Percentiles rank a stretch among this genome's conserved stretches.
phyloP scores from a whole-genome alignment of 2,113 vertebrate species.

The Datnioides undecimradiatus region DNA sequence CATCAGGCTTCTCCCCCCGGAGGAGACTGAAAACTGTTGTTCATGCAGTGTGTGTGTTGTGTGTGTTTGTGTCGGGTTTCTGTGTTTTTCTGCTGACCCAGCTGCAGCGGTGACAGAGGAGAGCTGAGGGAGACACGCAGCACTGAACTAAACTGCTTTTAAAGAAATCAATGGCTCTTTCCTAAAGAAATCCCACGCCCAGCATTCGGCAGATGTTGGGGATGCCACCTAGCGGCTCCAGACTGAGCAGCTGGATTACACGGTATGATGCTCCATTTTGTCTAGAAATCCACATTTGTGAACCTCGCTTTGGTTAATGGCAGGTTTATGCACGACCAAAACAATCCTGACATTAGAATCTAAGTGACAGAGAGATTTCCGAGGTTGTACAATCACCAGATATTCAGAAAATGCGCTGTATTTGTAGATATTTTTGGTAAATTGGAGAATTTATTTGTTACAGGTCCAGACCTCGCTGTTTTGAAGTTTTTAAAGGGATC shows the following conservation, averaged over 20 bases:
- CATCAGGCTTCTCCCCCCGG: neutral
- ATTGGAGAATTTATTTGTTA: neutral
- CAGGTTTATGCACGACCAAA: neutral
- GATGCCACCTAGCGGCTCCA: slow-evolving; percentile 68
- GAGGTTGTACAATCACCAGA: neutral
- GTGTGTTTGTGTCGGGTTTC: no score
- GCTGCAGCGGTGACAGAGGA: slow-evolving; percentile 25
- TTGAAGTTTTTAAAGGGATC: slow-evolving; percentile 28
- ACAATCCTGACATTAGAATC: neutral
- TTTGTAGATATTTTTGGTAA: neutral
- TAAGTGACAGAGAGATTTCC: neutral
- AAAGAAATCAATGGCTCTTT: slow-evolving; percentile 48
- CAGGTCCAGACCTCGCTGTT: slow-evolving; percentile 15
- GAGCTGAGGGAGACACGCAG: slow-evolving; percentile 23
- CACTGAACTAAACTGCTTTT: slow-evolving; percentile 34
- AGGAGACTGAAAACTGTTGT: neutral
- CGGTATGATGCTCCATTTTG: slow-evolving; percentile 24
- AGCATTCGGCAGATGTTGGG: slow-evolving; percentile 39
- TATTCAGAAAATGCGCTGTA: neutral
- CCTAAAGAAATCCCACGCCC: slow-evolving; percentile 22
- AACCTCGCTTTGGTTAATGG: neutral
- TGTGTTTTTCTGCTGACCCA: slow-evolving; percentile 56
- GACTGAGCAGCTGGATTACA: slow-evolving; percentile 48
- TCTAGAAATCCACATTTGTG: neutral
- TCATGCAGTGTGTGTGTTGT: neutral